These are phyloP conservation scores for Gambusia affinis DNA, from an alignment of 2,113 vertebrate genomes.

Conservation along the genomic window DNA sequence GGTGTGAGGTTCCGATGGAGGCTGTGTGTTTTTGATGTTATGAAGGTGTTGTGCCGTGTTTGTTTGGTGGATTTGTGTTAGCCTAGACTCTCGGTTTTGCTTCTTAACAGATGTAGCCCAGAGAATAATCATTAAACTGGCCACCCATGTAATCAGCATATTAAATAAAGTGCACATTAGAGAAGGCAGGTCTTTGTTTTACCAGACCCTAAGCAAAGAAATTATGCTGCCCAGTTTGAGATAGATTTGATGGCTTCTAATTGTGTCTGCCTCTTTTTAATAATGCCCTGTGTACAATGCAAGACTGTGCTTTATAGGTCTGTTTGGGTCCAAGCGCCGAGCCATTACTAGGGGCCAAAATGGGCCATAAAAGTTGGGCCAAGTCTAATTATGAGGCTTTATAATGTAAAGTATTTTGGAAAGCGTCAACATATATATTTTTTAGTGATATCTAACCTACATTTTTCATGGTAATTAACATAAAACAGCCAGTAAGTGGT, in stretches of 20 bases:
- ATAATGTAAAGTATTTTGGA: conserved; percentile 66
- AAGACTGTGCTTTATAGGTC: conserved; percentile 76
- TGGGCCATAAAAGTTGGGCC: conserved; percentile 79
- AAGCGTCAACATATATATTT: conserved; percentile 47
- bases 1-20: conserved; percentile 50
- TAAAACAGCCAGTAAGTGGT: conserved; percentile 60
- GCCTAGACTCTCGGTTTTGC: conserved; percentile 45
- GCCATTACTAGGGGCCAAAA: conserved; percentile 76
- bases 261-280: conserved; percentile 76
- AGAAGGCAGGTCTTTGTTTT: conserved; percentile 63
- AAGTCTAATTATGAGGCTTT: conserved; percentile 73
- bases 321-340: conserved; percentile 76
- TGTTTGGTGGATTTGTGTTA: conserved; percentile 31
- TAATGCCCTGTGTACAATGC: conserved; percentile 53
- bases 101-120: conserved; percentile 55
- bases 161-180: conserved; percentile 74
- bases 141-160: conserved; percentile 74
- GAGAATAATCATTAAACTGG: conserved; percentile 69
- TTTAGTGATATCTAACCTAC: conserved; percentile 48
- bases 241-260: conserved; percentile 76
- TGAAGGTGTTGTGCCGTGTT: conserved; percentile 33
- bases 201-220: conserved; percentile 45
- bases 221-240: conserved; percentile 63
- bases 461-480: conserved; percentile 63
- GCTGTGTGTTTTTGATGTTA: conserved; percentile 53